Conservation (phyloP, 2,888 invertebrate species). For the Drosophila kuntzei region DNA sequence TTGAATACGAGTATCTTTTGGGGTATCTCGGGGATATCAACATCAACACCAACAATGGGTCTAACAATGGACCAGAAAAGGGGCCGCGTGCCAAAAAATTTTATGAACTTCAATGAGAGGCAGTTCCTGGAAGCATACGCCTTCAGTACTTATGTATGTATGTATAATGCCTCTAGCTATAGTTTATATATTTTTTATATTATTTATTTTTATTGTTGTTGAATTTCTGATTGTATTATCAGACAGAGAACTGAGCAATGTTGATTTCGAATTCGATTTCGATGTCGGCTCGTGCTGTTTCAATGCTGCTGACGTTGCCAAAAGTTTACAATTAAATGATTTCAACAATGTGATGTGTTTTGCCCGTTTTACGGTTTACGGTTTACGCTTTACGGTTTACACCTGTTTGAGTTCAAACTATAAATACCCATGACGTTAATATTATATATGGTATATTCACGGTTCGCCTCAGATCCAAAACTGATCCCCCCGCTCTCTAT, state of each 20-base stretch:
- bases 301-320: slow-evolving; percentile 48
- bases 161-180: slow-evolving; percentile 15
- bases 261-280: background rate
- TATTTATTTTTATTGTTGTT: background rate
- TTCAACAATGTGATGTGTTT: slow-evolving; percentile 74
- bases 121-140: slow-evolving; percentile 58
- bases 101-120: slow-evolving; percentile 72
- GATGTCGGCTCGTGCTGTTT: slow-evolving; percentile 38
- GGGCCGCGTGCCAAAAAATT: slow-evolving; percentile 76
- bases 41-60: slow-evolving; percentile 26
- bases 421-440: slow-evolving; percentile 75
- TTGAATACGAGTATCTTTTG: slow-evolving; percentile 25
- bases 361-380: slow-evolving; percentile 48
- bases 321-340: slow-evolving; percentile 80
- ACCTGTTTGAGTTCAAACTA: slow-evolving; percentile 80
- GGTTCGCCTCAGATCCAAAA: slow-evolving; percentile 50
- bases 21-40: slow-evolving; percentile 43
- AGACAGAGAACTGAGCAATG: slow-evolving; percentile 1
- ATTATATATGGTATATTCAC: slow-evolving; percentile 20
- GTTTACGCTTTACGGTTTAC: slow-evolving; percentile 80
- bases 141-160: slow-evolving; percentile 16
- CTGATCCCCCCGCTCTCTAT: slow-evolving; percentile 12
- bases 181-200: slow-evolving; percentile 1
- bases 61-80: slow-evolving; percentile 53
- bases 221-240: slow-evolving; percentile 26